Percentiles rank a stretch among this genome's conserved stretches.
These are phyloP conservation scores for Ecdyonurus torrentis DNA, from an alignment of 2,888 invertebrate genomes.

Conservation along the genomic window DNA sequence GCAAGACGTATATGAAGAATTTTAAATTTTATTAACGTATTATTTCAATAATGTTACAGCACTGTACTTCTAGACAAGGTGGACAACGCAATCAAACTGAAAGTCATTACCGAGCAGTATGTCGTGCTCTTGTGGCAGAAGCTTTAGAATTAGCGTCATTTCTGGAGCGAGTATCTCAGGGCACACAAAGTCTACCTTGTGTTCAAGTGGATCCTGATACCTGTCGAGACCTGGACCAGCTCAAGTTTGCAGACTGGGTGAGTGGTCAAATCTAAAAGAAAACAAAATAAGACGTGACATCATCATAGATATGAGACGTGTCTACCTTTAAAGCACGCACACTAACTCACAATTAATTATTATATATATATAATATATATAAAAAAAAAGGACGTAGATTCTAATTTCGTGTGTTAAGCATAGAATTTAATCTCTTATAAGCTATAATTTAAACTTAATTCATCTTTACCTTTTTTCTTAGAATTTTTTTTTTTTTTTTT, in stretches of 20 bases:
- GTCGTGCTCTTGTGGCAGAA: conserved; percentile 81
- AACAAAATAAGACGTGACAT: neutral
- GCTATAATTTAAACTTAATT: neutral
- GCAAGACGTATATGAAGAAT: too few species aligned
- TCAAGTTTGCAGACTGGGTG: conserved; percentile 86
- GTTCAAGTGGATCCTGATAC: conserved; percentile 36
- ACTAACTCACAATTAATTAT: neutral
- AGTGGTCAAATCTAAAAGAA: conserved; percentile 20
- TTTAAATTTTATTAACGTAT: too few species aligned
- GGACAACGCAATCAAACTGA: conserved; percentile 37
- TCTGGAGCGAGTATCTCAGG: conserved; percentile 63
- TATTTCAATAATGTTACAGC: neutral
- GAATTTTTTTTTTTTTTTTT: too few species aligned
- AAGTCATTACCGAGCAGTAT: conserved; percentile 78
- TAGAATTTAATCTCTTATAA: neutral
- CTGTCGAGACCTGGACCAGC: conserved; percentile 55
- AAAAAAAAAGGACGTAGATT: too few species aligned
- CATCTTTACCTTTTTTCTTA: too few species aligned
- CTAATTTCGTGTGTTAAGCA: neutral
- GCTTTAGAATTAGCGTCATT: conserved; percentile 80
- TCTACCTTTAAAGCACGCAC: neutral
- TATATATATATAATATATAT: too few species aligned
- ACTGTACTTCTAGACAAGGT: neutral
- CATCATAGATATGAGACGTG: neutral
- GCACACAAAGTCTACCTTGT: conserved; percentile 36